Percentiles rank a stretch among this genome's conserved stretches.
These are phyloP conservation scores for Stegophylla sp. DNA, from an alignment of 2,888 invertebrate species.

Conservation along the genomic window DNA sequence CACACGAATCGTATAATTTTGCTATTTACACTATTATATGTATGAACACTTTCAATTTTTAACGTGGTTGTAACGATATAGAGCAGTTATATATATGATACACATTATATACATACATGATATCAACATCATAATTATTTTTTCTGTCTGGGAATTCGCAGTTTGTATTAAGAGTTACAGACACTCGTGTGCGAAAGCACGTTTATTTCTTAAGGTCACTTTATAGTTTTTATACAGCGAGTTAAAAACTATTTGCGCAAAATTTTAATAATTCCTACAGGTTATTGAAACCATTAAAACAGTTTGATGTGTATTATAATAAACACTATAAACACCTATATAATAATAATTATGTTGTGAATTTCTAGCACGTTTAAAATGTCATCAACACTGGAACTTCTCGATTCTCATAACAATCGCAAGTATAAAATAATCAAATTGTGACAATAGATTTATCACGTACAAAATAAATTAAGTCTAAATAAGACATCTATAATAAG, in stretches of 20 bases:
- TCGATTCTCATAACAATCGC: neutral
- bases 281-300: neutral
- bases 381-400: neutral
- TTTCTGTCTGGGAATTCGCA: conserved; percentile 38
- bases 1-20: too few species aligned
- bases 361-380: neutral
- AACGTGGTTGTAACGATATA: too few species aligned
- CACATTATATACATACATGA: too few species aligned
- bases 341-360: neutral
- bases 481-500: too few species aligned
- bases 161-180: neutral
- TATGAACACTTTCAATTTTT: too few species aligned
- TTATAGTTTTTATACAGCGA: too few species aligned
- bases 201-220: neutral
- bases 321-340: neutral
- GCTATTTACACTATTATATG: too few species aligned
- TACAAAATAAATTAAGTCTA: too few species aligned
- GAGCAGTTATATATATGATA: too few species aligned
- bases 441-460: too few species aligned
- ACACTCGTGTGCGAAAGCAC: conserved; percentile 18
- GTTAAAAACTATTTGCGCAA: neutral
- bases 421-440: neutral
- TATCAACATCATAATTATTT: conserved; percentile 27
- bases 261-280: neutral
- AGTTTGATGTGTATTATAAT: neutral